phyloP scores from a whole-genome alignment of 1,140 invertebrate species.

The Papilio helenus region DNA sequence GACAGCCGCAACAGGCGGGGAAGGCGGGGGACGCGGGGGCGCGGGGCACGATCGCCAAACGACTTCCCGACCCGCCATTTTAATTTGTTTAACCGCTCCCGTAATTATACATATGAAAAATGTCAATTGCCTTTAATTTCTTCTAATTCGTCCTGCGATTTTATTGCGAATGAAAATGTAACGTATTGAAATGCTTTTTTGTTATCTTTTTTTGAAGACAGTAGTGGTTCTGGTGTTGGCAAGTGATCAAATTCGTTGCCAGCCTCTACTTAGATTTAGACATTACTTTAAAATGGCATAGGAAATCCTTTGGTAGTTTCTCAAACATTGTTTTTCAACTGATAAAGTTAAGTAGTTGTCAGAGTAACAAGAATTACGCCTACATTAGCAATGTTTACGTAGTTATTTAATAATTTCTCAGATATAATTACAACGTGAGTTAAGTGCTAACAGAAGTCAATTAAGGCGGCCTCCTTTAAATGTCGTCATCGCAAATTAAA shows the following conservation, averaged over 20 bases:
- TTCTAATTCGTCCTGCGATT: conserved; percentile 18
- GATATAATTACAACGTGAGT: conserved; percentile 15
- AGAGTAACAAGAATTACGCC: background rate
- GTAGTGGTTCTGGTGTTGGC: background rate
- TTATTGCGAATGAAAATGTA: background rate
- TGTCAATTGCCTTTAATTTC: conserved; percentile 3
- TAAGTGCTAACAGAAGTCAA: conserved; percentile 25
- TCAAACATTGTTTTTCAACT: background rate
- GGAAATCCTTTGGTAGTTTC: background rate
- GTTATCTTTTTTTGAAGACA: background rate
- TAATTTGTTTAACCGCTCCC: conserved; percentile 25
- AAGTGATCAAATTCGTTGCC: no score
- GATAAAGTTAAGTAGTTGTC: background rate
- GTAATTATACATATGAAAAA: conserved; percentile 27
- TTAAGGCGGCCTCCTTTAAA: conserved; percentile 20
- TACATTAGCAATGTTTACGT: background rate
- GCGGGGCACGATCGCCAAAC: background rate
- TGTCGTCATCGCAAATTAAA: conserved; percentile 3
- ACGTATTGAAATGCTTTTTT: background rate
- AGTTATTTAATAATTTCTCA: background rate
- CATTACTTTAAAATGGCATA: no score
- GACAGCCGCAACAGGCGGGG: conserved; percentile 27
- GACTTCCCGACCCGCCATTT: conserved; percentile 16
- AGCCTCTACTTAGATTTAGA: no score
- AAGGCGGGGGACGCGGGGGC: background rate